Conservation (phyloP, 2,888 invertebrate species). For the Nematopogon swammerdamellus region DNA sequence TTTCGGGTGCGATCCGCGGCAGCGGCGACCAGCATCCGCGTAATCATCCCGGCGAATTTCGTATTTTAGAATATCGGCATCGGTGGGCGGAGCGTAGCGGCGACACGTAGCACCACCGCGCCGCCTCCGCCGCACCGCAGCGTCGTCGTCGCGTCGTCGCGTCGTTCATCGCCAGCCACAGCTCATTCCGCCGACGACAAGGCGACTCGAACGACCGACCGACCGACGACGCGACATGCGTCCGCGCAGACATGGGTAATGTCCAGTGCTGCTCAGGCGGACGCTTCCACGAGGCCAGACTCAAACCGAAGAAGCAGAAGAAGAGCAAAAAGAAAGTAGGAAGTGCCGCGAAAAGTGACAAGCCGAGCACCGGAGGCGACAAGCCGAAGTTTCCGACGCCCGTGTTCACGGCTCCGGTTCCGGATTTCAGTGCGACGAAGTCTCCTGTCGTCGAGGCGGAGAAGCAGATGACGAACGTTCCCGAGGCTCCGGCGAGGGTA, state of each 20-base stretch:
- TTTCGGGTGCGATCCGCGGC: constrained; percentile 56
- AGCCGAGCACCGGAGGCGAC: constrained; percentile 17
- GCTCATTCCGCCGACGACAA: constrained; percentile 54
- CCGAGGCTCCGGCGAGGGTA: background rate
- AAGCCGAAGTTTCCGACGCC: background rate
- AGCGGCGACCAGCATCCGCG: constrained; percentile 52
- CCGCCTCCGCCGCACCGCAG: constrained; percentile 37
- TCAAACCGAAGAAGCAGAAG: constrained; percentile 33
- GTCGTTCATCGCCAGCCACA: no score
- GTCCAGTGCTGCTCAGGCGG: constrained; percentile 55
- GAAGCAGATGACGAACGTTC: background rate
- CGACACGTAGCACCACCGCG: constrained; percentile 39
- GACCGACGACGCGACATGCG: constrained; percentile 52
- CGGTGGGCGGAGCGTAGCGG: no score
- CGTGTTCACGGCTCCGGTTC: constrained; percentile 21
- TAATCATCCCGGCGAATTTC: constrained; percentile 46
- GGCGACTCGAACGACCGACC: constrained; percentile 47
- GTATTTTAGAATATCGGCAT: constrained; percentile 21
- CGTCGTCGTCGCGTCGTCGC: constrained; percentile 30
- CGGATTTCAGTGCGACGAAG: constrained; percentile 9
- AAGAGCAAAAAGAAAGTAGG: constrained; percentile 21
- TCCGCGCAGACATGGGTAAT: constrained; percentile 50
- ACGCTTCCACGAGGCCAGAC: constrained; percentile 39
- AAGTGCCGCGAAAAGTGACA: constrained; percentile 20
- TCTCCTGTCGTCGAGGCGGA: background rate